Evolutionary conservation across 2,113 vertebrate genomes (phyloP).

Genomic region (Hoplias malabaricus): DNA sequence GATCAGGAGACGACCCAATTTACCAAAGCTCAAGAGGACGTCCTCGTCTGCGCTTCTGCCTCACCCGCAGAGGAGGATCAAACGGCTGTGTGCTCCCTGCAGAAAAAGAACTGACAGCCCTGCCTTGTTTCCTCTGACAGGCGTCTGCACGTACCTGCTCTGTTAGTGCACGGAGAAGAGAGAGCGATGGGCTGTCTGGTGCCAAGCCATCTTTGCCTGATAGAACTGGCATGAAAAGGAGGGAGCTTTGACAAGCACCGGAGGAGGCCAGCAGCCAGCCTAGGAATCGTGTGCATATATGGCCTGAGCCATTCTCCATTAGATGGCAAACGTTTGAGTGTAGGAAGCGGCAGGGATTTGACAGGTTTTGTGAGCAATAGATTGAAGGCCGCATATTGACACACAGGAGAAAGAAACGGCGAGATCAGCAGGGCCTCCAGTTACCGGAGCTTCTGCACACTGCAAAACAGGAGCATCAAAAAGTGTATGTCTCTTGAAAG

Average conservation of each 20-base stretch:
- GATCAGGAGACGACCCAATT: neutral
- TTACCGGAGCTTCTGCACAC: neutral
- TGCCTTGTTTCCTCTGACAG: conserved; percentile 63
- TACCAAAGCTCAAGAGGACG: neutral
- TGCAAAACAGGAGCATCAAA: neutral
- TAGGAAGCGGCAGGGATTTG: neutral
- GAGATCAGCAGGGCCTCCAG: neutral
- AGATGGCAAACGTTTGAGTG: neutral
- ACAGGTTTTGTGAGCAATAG: neutral
- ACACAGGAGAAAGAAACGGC: neutral
- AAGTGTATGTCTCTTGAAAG: neutral
- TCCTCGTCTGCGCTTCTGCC: neutral
- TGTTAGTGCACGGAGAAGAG: conserved; percentile 53
- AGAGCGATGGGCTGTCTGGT: conserved; percentile 57
- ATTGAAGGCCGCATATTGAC: neutral
- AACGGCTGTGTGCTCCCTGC: conserved; percentile 29
- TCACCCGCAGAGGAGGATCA: conserved; percentile 56
- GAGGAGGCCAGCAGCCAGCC: conserved; percentile 40
- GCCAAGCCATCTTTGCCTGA: conserved; percentile 55
- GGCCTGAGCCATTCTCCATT: neutral
- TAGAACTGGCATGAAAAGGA: conserved; percentile 59
- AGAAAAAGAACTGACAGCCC: conserved; percentile 63
- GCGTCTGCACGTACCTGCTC: conserved; percentile 50
- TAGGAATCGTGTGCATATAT: neutral
- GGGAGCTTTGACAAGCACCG: conserved; percentile 57